Evolutionary conservation across 2,113 vertebrate species (phyloP).

Genomic region (Polypterus senegalus): DNA sequence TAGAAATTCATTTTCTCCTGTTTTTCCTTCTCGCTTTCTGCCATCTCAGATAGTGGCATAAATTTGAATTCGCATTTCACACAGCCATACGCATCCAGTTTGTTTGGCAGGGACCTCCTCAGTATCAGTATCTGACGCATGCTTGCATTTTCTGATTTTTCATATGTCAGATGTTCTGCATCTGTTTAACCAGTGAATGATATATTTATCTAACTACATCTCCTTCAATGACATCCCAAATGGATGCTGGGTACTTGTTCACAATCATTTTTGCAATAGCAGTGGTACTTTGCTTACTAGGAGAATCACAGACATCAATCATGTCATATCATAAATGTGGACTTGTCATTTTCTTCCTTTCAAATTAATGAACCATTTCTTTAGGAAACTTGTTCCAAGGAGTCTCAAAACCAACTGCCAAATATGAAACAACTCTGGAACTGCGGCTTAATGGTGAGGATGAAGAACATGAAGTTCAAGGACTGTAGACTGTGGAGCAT

Average conservation of each 20-base stretch:
- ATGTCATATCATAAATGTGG: constrained; percentile 12
- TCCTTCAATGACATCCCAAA: constrained; percentile 11
- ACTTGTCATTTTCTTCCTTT: constrained; percentile 7
- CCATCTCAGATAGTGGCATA: constrained; percentile 10
- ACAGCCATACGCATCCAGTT: constrained; percentile 13
- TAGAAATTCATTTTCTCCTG: constrained; percentile 6
- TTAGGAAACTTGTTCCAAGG: constrained; percentile 11
- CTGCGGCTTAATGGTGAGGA: too few species aligned
- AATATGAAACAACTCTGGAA: neutral
- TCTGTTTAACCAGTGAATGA: constrained; percentile 9
- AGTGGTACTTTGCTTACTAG: constrained; percentile 12
- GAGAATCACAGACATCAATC: constrained; percentile 7
- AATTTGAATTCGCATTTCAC: constrained; percentile 11
- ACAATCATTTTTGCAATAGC: constrained; percentile 16
- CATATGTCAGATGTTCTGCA: neutral
- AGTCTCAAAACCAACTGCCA: constrained; percentile 11
- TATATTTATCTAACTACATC: constrained; percentile 9
- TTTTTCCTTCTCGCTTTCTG: constrained; percentile 11
- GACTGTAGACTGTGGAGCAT: too few species aligned
- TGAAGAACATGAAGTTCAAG: too few species aligned
- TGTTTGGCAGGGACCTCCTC: neutral
- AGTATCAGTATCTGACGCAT: too few species aligned
- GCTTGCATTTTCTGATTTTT: too few species aligned
- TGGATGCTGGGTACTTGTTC: constrained; percentile 8
- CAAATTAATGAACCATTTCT: constrained; percentile 4